Percentiles rank a stretch among this genome's conserved stretches.
phyloP scores from a whole-genome alignment of 2,797 vertebrate species.

The Geotria australis region DNA sequence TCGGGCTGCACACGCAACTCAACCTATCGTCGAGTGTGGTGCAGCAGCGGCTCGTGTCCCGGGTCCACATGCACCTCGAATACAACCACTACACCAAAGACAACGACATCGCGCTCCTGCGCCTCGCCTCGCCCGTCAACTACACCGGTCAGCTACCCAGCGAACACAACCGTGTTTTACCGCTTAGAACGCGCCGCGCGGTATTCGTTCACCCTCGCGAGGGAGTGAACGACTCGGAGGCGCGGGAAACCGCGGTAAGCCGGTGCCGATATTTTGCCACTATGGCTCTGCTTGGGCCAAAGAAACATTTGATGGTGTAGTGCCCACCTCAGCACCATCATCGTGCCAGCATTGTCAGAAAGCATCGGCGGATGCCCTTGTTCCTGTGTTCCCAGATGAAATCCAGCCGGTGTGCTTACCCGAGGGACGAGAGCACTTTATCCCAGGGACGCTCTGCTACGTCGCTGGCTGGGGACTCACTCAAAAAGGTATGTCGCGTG shows the following conservation, averaged over 20 bases:
- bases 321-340: no score
- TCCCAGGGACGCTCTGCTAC: slow-evolving; percentile 24
- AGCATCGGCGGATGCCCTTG: no score
- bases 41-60: slow-evolving; percentile 15
- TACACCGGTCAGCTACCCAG: slow-evolving; percentile 22
- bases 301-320: no score
- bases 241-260: no score
- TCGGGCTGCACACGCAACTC: slow-evolving; percentile 25
- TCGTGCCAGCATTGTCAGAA: no score
- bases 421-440: slow-evolving; percentile 12
- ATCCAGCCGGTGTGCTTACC: slow-evolving; percentile 55
- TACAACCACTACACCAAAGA: slow-evolving; percentile 36
- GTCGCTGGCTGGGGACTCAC: slow-evolving; percentile 48
- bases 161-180: no score
- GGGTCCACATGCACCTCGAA: slow-evolving; percentile 26
- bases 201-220: no score
- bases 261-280: no score
- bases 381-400: slow-evolving; percentile 13
- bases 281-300: no score
- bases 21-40: slow-evolving; percentile 9
- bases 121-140: slow-evolving; percentile 24
- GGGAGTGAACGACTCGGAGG: no score
- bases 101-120: slow-evolving; percentile 50
- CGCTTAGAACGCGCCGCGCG: no score
- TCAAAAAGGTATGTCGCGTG: slow-evolving; percentile 13